phyloP scores from a whole-genome alignment of 1,140 invertebrate genomes.

The Drosophila willistoni region DNA sequence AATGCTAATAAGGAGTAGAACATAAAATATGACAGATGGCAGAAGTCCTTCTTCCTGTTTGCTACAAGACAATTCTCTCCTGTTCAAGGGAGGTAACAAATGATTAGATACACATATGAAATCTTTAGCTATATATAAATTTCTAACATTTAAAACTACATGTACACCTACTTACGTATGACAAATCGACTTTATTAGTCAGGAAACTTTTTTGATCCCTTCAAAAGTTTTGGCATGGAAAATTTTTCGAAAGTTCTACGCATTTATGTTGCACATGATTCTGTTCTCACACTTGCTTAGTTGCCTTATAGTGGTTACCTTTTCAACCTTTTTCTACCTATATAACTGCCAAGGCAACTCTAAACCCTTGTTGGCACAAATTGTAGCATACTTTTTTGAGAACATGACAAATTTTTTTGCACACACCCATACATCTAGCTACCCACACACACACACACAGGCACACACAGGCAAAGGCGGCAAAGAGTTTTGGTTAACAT shows the following conservation, averaged over 20 bases:
- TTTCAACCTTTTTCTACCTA: slow-evolving; percentile 6
- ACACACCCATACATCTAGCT: background rate
- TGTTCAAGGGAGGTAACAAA: too few species aligned
- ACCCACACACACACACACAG: background rate
- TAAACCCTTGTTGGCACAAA: slow-evolving; percentile 24
- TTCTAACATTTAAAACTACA: slow-evolving; percentile 1
- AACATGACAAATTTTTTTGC: slow-evolving; percentile 37
- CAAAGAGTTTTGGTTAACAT: slow-evolving; percentile 41
- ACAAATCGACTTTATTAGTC: slow-evolving; percentile 8
- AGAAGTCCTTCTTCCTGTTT: too few species aligned
- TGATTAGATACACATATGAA: background rate
- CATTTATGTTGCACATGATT: slow-evolving; percentile 5
- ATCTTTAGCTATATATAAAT: background rate
- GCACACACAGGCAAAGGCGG: slow-evolving; percentile 10
- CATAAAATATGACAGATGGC: too few species aligned
- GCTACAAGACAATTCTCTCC: too few species aligned
- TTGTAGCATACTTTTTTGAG: slow-evolving; percentile 51
- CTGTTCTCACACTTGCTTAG: background rate
- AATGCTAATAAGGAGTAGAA: too few species aligned
- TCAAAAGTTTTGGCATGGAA: background rate
- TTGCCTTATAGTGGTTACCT: background rate
- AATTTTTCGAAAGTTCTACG: background rate
- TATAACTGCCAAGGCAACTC: background rate
- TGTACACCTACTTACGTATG: background rate
- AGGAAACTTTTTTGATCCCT: slow-evolving; percentile 1